Evolutionary conservation across 2,797 vertebrate genomes (phyloP), one percentile per base, ranked within the genome.

Genomic region (Craterocephalus amniculus): DNA sequence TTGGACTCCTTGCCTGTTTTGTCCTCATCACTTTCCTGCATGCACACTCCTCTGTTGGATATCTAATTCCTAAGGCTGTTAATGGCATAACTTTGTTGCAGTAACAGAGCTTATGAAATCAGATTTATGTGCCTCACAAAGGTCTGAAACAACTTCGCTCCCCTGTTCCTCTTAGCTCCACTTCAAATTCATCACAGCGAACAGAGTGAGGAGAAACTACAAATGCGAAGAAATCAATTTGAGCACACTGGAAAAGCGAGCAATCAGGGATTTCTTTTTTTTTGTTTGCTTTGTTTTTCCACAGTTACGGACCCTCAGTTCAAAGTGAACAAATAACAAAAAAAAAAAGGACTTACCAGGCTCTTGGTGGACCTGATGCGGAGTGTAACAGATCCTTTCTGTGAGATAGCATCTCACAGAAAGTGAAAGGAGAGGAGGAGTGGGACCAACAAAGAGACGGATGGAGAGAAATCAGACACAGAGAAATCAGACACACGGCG

Each of bases 341-440:
- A 63, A 56, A 62, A 66, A 68, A 63, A 56, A 59, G 65, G 56
- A 84, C 93, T 93, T 91, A 95, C 94, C 93, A 94, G 89, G 72
- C 62, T 84, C 59, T 65, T 72, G 87, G 70, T 76, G 73, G 72
- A 58, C 81, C 81, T 75, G 84, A 74, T 67, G 83, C 81, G 85
- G 76, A 60, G 67, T 79, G 87, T 82, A 86, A 88, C 81, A 85
- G 89, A 89, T 92, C 89, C 89, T 86, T 80, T 83, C 83, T 72
- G 26, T 78, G 85, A 83, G 84, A 86, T 83, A 83, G 65, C 83
- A 80, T 75, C 66, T 59, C 66, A 79, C 79, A 67, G 72, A 61
- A 66, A 51, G 64, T 74, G 70, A 63, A 64, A 59, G 45, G 58
- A 51, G 58, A 61, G 45, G 52, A 61, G 45, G 62, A 10, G 1